Evolutionary conservation across 2,888 invertebrate species (phyloP).

Genomic region (Cataglyphis cursor): DNA sequence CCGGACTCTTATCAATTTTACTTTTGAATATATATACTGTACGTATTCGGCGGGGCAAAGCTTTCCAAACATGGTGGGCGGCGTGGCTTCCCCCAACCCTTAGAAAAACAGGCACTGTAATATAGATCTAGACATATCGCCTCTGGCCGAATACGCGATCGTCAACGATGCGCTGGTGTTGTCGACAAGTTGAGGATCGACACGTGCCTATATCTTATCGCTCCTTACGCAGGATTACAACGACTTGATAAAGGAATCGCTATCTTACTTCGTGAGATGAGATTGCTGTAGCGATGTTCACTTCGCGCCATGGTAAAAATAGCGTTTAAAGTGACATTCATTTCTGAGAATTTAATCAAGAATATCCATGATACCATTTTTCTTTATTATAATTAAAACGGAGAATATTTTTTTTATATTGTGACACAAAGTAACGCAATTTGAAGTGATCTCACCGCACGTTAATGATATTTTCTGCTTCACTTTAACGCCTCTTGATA

Average conservation of each 20-base stretch:
- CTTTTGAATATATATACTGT: not conserved
- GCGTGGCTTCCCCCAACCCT: not conserved
- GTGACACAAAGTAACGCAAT: not conserved
- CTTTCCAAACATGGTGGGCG: slow-evolving; percentile 20
- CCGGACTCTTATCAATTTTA: not conserved
- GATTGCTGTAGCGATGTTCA: not conserved
- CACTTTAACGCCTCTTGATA: slow-evolving; percentile 4
- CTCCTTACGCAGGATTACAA: slow-evolving; percentile 61
- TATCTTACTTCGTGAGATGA: slow-evolving; percentile 11
- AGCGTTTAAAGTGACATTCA: not conserved
- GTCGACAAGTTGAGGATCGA: slow-evolving; percentile 61
- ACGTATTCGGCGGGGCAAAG: slow-evolving; percentile 26
- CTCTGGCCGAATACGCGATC: slow-evolving; percentile 38
- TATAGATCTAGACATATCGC: slow-evolving; percentile 68
- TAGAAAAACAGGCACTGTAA: slow-evolving; percentile 33
- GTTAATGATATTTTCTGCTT: not conserved
- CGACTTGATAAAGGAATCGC: slow-evolving; percentile 69
- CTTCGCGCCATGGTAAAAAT: not conserved
- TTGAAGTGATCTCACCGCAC: slow-evolving; percentile 3
- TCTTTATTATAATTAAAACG: not conserved
- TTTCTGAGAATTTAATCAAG: not conserved
- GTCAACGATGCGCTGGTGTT: slow-evolving; percentile 29
- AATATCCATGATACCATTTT: not conserved
- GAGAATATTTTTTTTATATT: slow-evolving; percentile 3
- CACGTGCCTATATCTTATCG: slow-evolving; percentile 38